Percentiles rank a stretch among this genome's conserved stretches.
phyloP scores from a whole-genome alignment of 2,797 vertebrate genomes.

The Fistularia tabacaria region DNA sequence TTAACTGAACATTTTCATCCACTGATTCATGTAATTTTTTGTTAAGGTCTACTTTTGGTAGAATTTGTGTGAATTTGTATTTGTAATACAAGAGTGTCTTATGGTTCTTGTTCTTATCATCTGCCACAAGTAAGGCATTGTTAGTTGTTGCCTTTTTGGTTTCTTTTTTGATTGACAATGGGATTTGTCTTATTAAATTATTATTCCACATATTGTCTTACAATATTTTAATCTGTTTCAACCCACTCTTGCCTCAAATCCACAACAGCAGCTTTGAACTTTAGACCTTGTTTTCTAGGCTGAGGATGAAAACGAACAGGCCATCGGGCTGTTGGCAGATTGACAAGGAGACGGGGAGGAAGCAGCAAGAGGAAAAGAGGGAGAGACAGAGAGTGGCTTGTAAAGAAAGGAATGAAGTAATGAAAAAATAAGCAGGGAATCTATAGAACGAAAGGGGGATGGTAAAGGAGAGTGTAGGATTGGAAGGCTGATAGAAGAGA shows the following conservation, averaged over 20 bases:
- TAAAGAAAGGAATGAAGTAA: conserved; percentile 65
- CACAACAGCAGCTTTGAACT: conserved; percentile 69
- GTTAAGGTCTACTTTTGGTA: no score
- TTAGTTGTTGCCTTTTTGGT: neutral
- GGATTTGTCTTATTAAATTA: conserved; percentile 20
- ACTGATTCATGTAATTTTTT: no score
- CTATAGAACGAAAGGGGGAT: conserved; percentile 41
- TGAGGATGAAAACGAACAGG: conserved; percentile 63
- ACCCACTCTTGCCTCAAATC: conserved; percentile 46
- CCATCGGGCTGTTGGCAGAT: conserved; percentile 53
- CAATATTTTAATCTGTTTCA: conserved; percentile 40
- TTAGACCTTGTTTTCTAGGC: conserved; percentile 72
- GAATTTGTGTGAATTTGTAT: no score
- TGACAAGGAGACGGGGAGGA: conserved; percentile 39
- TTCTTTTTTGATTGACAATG: conserved; percentile 3
- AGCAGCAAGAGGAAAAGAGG: conserved; percentile 35
- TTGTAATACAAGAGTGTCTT: no score
- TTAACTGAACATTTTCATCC: no score
- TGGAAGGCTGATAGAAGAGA: conserved; percentile 4
- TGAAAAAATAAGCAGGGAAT: conserved; percentile 43
- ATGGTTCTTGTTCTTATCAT: no score
- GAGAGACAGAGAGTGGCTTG: conserved; percentile 59
- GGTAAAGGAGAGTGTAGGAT: conserved; percentile 3
- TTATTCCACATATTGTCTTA: conserved; percentile 33
- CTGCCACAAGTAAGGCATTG: no score